Evolutionary conservation across 2,113 vertebrate species (phyloP), one percentile per base, ranked within the genome.

Genomic region (Acrocephalus kingi): DNA sequence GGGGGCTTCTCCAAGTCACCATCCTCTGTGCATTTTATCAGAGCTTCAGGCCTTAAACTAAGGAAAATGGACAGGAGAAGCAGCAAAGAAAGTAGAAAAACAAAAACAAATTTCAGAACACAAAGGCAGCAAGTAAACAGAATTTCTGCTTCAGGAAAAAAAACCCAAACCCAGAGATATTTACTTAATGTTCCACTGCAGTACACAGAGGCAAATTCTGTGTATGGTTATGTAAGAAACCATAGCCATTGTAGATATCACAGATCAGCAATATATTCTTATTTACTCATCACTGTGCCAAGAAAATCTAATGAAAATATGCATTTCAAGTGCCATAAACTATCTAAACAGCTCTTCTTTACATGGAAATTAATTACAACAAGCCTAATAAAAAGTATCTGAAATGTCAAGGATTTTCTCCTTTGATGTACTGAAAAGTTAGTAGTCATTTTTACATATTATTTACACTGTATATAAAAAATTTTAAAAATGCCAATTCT

Each of bases 391-490:
- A 69, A 93, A 93, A 43, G 14, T 35, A 86, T 35, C 28, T 73
- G 48, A 82, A 86, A 83, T 86, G 68, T 88, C 67, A 92, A 93
- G 51, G 46, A 62, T 59, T 66, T 90, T 85, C 35, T 82, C 46
- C 39, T 85, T 51, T 58, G 37, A 83, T 27, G 33, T 66, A 80
- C 18, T 59, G 48, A 55, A 55, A 89, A 35, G 48, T 71, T 84
- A 33, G 11, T 48, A 56, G 48, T 72, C 0, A 55, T 67, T 90
- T 84, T 67, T 37, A 66, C 39, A 2, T 55, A 35, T 54, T 58
- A 69, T 28, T 81, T 84, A 63, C 12, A 33, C 35, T 30, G 15
- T 49, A 5, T 49, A 56, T 33, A 4, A 45, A 41, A 45, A 62
- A 37, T 37, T 27, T 39, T 0, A 2, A 75, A 87, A 91, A 69